Evolutionary conservation across 2,888 invertebrate species (phyloP).

Genomic region (Andrena dorsata): DNA sequence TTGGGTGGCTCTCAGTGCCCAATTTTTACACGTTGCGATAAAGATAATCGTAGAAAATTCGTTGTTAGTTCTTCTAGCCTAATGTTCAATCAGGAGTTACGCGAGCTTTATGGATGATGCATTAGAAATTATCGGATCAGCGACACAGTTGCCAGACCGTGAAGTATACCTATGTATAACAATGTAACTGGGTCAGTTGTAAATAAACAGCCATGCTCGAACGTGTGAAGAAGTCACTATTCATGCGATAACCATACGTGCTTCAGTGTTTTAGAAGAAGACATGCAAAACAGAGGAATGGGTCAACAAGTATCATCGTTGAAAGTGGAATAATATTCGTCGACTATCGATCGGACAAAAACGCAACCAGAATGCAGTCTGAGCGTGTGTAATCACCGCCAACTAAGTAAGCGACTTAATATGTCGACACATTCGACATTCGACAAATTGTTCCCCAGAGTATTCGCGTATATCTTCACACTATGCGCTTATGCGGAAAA

Average conservation of each 20-base stretch:
- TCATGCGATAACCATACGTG: slow-evolving; percentile 9
- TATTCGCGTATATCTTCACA: no score
- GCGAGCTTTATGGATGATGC: background rate
- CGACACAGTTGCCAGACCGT: slow-evolving; percentile 10
- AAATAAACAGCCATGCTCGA: slow-evolving; percentile 35
- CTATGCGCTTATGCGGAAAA: no score
- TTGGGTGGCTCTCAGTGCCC: background rate
- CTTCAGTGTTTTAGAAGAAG: slow-evolving; percentile 1
- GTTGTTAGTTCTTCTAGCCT: background rate
- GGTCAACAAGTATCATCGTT: background rate
- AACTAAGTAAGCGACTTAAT: no score
- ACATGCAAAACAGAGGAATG: background rate
- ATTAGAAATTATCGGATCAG: slow-evolving; percentile 29
- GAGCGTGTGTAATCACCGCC: background rate
- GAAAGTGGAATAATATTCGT: background rate
- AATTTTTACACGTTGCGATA: background rate
- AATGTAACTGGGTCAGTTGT: slow-evolving; percentile 32
- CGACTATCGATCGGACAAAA: slow-evolving; percentile 13
- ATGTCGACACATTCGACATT: no score
- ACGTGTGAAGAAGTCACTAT: slow-evolving; percentile 21
- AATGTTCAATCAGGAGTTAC: background rate
- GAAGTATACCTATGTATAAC: slow-evolving; percentile 1
- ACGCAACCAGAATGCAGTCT: background rate
- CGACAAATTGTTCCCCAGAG: no score
- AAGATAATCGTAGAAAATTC: background rate